Percentiles rank a stretch among this genome's conserved stretches.
These are phyloP conservation scores for Nomada lathburiana DNA, from an alignment of 2,888 invertebrate genomes.

Conservation along the genomic window DNA sequence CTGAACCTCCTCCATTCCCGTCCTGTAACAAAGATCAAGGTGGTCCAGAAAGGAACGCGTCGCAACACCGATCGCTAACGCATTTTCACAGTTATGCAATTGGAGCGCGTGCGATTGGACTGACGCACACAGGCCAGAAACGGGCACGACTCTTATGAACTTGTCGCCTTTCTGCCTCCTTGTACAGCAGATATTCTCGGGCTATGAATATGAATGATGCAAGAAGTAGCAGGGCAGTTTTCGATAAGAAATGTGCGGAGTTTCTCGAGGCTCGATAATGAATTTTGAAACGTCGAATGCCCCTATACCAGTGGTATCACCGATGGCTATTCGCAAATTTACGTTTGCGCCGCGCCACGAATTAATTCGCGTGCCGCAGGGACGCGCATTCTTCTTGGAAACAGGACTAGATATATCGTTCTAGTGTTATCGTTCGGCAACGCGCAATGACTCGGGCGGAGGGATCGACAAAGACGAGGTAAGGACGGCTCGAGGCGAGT, in stretches of 20 bases:
- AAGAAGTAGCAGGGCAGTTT: no score
- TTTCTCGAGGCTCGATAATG: no score
- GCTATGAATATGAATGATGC: no score
- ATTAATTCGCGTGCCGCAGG: constrained; percentile 47
- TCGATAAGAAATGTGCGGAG: no score
- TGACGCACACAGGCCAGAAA: constrained; percentile 2
- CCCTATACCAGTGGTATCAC: background rate
- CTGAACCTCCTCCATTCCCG: constrained; percentile 68
- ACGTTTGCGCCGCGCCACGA: constrained; percentile 39
- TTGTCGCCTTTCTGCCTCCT: background rate
- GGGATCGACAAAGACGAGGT: constrained; percentile 34
- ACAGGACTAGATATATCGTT: constrained; percentile 44
- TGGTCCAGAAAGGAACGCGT: constrained; percentile 57
- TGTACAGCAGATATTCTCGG: background rate
- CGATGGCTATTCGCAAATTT: constrained; percentile 23
- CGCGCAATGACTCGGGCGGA: constrained; percentile 46
- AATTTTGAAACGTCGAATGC: no score
- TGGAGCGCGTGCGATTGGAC: constrained; percentile 18
- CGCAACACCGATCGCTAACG: constrained; percentile 50
- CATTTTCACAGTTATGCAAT: constrained; percentile 72
- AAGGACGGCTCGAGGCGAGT: constrained; percentile 31
- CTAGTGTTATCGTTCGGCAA: constrained; percentile 35
- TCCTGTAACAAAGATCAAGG: constrained; percentile 74
- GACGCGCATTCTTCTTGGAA: constrained; percentile 36
- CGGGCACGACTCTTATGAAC: constrained; percentile 10